A percentile compares a stretch with the other conserved stretches of the same genome.
phyloP scores from a whole-genome alignment of 2,888 invertebrate genomes.

The Ptilodon capucinus region DNA sequence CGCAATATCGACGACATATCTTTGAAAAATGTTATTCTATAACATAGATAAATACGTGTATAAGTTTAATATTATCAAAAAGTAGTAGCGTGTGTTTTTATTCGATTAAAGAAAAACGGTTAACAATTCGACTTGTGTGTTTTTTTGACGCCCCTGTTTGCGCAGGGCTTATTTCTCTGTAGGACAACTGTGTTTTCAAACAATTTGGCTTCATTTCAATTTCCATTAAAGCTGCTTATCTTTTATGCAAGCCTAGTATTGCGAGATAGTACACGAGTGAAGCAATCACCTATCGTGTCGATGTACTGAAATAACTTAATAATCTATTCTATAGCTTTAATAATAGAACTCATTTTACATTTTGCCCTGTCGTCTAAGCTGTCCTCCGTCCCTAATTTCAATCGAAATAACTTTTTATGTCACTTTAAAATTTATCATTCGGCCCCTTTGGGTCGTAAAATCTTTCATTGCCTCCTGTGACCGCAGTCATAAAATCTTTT shows the following conservation, averaged over 20 bases:
- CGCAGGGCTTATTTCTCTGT: no score
- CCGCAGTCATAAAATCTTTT: constrained; percentile 43
- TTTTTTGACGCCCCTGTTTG: no score
- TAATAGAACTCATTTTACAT: not conserved
- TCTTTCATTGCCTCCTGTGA: constrained; percentile 45
- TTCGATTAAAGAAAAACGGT: no score
- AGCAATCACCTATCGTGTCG: not conserved
- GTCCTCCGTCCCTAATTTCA: constrained; percentile 25
- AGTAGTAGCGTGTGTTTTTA: no score
- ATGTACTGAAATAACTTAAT: not conserved
- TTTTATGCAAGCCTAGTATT: no score
- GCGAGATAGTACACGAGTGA: not conserved
- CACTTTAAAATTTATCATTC: constrained; percentile 27
- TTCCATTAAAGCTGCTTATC: no score
- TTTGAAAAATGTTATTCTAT: no score
- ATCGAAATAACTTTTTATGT: constrained; percentile 26
- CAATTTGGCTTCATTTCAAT: constrained; percentile 1
- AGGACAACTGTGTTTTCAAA: constrained; percentile 12
- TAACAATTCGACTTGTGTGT: no score
- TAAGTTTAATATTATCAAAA: no score
- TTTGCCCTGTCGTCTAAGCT: constrained; percentile 6
- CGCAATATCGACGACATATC: no score
- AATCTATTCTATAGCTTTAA: not conserved
- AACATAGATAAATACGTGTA: no score
- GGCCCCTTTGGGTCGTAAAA: constrained; percentile 45